Conservation (phyloP, 2,113 vertebrate species). For the Myiozetetes cayanensis region DNA sequence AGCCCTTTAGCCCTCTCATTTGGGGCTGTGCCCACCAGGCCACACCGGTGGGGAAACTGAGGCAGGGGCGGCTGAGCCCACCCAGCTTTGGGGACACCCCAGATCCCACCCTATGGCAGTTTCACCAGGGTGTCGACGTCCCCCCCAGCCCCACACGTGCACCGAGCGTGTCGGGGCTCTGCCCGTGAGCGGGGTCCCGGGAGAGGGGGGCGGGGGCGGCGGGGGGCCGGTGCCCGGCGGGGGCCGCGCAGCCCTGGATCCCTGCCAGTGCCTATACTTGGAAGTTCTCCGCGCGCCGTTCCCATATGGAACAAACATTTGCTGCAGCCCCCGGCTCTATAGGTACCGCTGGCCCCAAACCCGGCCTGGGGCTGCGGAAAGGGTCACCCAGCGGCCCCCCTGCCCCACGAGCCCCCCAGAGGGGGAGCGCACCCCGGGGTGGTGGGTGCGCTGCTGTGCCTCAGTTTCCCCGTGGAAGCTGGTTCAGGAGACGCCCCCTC, state of each 20-base stretch:
- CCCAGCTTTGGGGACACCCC: background rate
- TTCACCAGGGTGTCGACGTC: background rate
- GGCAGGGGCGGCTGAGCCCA: background rate
- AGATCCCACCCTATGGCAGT: background rate
- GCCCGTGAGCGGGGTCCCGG: background rate
- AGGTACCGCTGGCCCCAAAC: background rate
- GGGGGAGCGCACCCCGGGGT: too few species aligned
- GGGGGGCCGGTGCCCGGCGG: background rate
- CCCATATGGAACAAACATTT: constrained; percentile 61
- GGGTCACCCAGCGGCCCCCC: background rate
- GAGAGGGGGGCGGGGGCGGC: background rate
- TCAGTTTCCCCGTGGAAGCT: background rate
- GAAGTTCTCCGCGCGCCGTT: constrained; percentile 37
- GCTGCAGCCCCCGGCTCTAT: constrained; percentile 30
- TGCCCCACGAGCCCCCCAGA: background rate
- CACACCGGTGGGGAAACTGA: background rate
- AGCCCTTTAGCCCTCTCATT: background rate
- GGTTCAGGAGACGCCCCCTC: background rate
- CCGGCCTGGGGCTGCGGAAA: background rate
- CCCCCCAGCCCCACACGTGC: background rate
- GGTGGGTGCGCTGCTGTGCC: background rate
- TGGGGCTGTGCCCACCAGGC: background rate
- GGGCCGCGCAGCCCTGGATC: constrained; percentile 38
- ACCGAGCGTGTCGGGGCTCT: background rate
- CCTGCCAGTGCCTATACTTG: constrained; percentile 63